Conservation (phyloP, 2,888 invertebrate genomes). For the Cephus spinipes region DNA sequence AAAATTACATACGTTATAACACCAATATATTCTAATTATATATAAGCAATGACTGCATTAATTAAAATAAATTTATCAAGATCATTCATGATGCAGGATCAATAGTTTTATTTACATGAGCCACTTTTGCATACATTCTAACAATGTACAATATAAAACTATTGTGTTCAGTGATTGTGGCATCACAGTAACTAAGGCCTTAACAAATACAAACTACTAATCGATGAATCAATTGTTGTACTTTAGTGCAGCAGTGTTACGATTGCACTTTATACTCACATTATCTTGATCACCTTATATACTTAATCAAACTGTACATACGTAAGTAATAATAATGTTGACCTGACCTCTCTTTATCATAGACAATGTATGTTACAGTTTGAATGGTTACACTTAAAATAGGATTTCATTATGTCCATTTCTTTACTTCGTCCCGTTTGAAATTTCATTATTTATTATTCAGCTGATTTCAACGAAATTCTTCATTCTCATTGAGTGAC, state of each 20-base stretch:
- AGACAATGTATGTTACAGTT: not conserved
- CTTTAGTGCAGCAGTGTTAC: conserved; percentile 1
- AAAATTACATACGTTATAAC: not conserved
- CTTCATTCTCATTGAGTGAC: not conserved
- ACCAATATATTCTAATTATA: not conserved
- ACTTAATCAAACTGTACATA: not conserved
- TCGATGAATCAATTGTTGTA: not conserved
- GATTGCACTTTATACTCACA: conserved; percentile 1
- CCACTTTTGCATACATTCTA: conserved; percentile 15
- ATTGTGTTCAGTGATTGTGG: conserved; percentile 8
- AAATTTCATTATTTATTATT: not conserved
- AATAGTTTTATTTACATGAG: conserved; percentile 9
- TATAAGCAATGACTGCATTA: not conserved
- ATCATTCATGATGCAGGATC: not conserved
- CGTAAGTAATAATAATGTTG: not conserved
- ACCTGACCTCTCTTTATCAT: not conserved
- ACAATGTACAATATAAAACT: conserved; percentile 25
- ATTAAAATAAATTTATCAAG: conserved; percentile 1
- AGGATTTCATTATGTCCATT: not conserved
- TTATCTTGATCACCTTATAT: not conserved
- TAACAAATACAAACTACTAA: not conserved
- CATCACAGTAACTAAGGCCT: not conserved
- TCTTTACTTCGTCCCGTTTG: not conserved
- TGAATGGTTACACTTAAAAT: not conserved
- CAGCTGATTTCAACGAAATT: not conserved